Evolutionary conservation across 2,113 vertebrate genomes (phyloP).

Genomic region (Calypte anna): DNA sequence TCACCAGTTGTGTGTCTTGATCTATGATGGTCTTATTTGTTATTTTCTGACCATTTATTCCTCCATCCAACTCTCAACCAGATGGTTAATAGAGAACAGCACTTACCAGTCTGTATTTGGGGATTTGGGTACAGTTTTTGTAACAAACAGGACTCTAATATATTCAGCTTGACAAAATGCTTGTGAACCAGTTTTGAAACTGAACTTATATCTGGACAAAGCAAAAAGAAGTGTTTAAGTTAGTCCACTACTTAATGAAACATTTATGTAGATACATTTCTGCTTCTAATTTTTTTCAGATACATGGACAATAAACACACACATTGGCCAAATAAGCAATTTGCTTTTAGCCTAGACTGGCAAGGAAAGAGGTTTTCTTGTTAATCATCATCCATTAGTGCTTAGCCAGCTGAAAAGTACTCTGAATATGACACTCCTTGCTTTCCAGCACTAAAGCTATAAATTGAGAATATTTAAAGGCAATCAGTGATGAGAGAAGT

Average conservation of each 20-base stretch:
- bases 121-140: not conserved
- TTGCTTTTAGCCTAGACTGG: constrained; percentile 33
- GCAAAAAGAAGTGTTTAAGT: not conserved
- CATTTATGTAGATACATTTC: not conserved
- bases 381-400: constrained; percentile 55
- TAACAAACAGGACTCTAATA: not conserved
- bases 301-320: not conserved
- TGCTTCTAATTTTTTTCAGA: not conserved
- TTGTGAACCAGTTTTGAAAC: not conserved
- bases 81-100: not conserved
- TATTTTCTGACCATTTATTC: not conserved
- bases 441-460: constrained; percentile 8
- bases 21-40: not conserved
- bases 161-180: not conserved
- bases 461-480: constrained; percentile 41
- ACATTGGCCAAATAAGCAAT: constrained; percentile 32
- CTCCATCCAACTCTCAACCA: not conserved
- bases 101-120: not conserved
- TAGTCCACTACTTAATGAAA: not conserved
- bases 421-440: not conserved
- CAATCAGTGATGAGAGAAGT: constrained; percentile 3
- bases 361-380: constrained; percentile 16
- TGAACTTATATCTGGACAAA: not conserved
- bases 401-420: constrained; percentile 37
- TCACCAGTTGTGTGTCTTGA: not conserved